Evolutionary conservation across 2,888 invertebrate genomes (phyloP).

Genomic region (Poecilobothrus nobilitatus): DNA sequence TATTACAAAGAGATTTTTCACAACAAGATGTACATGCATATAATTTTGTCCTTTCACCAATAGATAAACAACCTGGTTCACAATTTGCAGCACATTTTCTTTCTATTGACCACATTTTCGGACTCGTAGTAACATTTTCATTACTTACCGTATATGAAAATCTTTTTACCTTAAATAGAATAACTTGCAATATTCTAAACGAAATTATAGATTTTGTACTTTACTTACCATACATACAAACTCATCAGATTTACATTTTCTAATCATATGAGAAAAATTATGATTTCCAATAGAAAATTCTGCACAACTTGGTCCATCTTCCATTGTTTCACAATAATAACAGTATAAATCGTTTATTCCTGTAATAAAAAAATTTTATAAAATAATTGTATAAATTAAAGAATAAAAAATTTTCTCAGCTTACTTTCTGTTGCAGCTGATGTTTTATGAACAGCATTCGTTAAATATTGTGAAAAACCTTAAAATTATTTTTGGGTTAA

Average conservation of each 20-base stretch:
- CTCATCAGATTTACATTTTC: conserved; percentile 66
- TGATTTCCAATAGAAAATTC: conserved; percentile 49
- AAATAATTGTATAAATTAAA: background rate
- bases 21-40: conserved; percentile 84
- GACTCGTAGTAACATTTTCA: conserved; percentile 66
- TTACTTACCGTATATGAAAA: conserved; percentile 77
- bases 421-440: conserved; percentile 66
- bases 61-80: conserved; percentile 80
- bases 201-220: background rate
- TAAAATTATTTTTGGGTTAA: background rate
- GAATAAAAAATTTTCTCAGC: background rate
- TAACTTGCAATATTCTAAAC: background rate
- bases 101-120: conserved; percentile 75
- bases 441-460: conserved; percentile 64
- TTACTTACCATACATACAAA: conserved; percentile 67
- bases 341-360: conserved; percentile 68
- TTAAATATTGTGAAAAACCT: conserved; percentile 40
- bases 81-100: conserved; percentile 75
- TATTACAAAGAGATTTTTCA: conserved; percentile 67
- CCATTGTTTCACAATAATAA: conserved; percentile 70
- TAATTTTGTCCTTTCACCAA: conserved; percentile 79
- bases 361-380: background rate
- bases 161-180: conserved; percentile 52
- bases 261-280: conserved; percentile 53
- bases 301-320: conserved; percentile 62